phyloP scores from a whole-genome alignment of 2,888 invertebrate genomes.

The Drosophila picticornis region DNA sequence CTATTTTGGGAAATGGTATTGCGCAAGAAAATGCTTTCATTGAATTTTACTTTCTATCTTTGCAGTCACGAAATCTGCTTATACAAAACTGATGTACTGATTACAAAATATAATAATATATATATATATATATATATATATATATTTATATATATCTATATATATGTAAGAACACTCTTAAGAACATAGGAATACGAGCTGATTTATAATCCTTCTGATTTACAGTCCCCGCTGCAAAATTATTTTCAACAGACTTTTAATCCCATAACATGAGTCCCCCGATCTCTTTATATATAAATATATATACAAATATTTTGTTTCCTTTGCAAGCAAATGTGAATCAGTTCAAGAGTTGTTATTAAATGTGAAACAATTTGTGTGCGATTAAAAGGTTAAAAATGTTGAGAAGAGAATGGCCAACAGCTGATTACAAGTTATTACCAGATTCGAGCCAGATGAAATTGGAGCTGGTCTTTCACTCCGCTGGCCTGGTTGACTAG shows the following conservation, averaged over 20 bases:
- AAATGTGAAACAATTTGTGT: background rate
- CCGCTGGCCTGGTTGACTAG: background rate
- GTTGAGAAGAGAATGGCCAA: background rate
- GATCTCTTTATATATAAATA: background rate
- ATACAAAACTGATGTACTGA: background rate
- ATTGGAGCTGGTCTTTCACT: constrained; percentile 5
- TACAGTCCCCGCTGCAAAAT: background rate
- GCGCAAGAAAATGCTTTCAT: constrained; percentile 49
- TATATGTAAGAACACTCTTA: too few species aligned
- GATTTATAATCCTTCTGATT: background rate
- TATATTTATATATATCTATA: background rate
- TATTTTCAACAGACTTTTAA: background rate
- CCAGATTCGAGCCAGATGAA: background rate
- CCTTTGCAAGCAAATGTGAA: background rate
- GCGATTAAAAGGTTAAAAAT: background rate
- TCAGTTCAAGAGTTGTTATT: background rate
- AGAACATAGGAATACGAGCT: background rate
- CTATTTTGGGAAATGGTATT: constrained; percentile 47
- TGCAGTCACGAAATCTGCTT: background rate
- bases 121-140: background rate
- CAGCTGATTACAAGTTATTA: background rate
- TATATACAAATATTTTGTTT: background rate
- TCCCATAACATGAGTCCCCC: too few species aligned
- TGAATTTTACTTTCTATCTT: constrained; percentile 47
- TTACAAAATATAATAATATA: background rate